Evolutionary conservation across 1,140 invertebrate species (phyloP).

Genomic region (Scaptomyza pallida): DNA sequence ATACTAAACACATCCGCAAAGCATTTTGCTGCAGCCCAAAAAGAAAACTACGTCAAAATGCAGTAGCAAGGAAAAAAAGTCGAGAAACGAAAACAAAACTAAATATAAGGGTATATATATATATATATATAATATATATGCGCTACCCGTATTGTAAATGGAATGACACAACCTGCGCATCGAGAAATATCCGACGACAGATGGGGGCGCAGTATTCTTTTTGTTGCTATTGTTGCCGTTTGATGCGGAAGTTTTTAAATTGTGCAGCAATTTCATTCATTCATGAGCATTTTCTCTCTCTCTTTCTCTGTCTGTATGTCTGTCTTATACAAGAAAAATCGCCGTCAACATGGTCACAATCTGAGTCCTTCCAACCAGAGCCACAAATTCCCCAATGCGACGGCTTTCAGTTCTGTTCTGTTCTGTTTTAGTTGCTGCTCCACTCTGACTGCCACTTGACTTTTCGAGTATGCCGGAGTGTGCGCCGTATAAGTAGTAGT

Average conservation of each 20-base stretch:
- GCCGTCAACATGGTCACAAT: constrained; percentile 17
- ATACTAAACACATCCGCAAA: constrained; percentile 52
- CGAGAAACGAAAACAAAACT: constrained; percentile 11
- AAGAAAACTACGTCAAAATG: constrained; percentile 16
- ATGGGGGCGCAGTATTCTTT: constrained; percentile 44
- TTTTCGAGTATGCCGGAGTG: constrained; percentile 47
- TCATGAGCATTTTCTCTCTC: constrained; percentile 53
- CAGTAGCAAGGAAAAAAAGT: constrained; percentile 15
- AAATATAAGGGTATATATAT: constrained; percentile 19
- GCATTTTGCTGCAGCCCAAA: constrained; percentile 2
- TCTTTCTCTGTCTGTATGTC: too few relatives aligned
- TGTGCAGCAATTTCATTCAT: constrained; percentile 70
- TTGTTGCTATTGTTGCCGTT: constrained; percentile 43
- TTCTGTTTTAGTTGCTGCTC: constrained; percentile 37
- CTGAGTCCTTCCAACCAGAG: constrained; percentile 19
- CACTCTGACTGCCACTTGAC: constrained; percentile 54
- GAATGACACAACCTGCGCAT: constrained; percentile 29
- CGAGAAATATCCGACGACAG: constrained; percentile 19
- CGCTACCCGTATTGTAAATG: constrained; percentile 2
- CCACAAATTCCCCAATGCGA: constrained; percentile 23
- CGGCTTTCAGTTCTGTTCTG: constrained; percentile 8
- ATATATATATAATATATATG: too few relatives aligned
- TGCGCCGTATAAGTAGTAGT: neutral
- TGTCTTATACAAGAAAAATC: constrained; percentile 20
- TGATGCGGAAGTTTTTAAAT: constrained; percentile 77